Evolutionary conservation across 2,888 invertebrate genomes (phyloP), one percentile per base, ranked within the genome.

Genomic region (Abrostola triplasia): DNA sequence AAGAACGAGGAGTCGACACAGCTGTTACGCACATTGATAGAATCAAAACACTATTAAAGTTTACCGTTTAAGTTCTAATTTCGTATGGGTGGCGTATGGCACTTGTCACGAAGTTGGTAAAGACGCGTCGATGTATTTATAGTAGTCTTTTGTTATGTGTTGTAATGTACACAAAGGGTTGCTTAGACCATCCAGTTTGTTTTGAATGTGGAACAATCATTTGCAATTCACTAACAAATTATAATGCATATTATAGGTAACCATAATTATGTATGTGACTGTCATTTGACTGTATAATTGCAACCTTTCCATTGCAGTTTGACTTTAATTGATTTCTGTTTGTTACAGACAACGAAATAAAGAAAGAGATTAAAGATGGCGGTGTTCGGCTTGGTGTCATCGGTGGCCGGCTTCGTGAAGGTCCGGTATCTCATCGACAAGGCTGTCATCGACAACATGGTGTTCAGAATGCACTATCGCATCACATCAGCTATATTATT

Each of bases 371-470:
- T 55, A 79, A 90, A 91, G 86, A 98, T 98, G 98, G 96, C 97
- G 86, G 96, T 98, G 75, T 96, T 97, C 87, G 97, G 97, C 74
- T 95, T 98, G 96, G 97, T 97, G 79, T 98, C 98, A 86, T 97
- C 98, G 81, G 97, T 98, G 82, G 98, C 98, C 95, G 97, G 98
- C 94, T 98, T 98, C 90, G 96, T 98, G 83, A 98, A 98, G 95
- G 97, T 98, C 89, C 97, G 98, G 90, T 97, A 97, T 95, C 95
- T 98, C 80, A 96, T 97, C 88, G 98, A 98, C 95, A 98, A 97
- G 91, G 98, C 98, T 69, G 95, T 97, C 81, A 98, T 98, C 84
- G 98, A 98, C 95, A 98, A 98, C 91, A 97, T 97, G 96, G 96
- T 98, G 68, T 98, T 98, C 93, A 95, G 98, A 83, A 97, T 97